Base-by-base conservation (phyloP, 2,113 vertebrate genomes). In the Phrynosoma platyrhinos region DNA sequence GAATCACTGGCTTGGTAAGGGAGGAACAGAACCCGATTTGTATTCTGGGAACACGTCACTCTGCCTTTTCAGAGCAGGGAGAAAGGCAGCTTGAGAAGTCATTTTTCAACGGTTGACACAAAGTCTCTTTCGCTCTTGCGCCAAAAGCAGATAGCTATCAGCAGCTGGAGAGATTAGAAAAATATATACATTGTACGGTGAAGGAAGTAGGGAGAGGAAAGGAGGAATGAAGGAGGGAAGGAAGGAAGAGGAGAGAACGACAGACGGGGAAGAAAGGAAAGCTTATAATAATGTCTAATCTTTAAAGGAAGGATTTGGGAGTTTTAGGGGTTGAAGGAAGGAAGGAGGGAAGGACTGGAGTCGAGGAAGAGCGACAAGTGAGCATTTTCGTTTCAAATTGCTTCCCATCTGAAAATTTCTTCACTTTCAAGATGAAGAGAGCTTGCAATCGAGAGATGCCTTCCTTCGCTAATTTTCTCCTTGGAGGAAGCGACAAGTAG, bases 101-200 rank as follows among this genome's bases (percentile, higher is more conserved):
- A 95, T 96, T 96, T 96, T 94, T 96, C 96, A 96, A 81, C 81
- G 74, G 93, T 96, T 96, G 95, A 96, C 95, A 95, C 94, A 91
- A 94, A 93, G 95, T 95, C 94, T 95, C 95, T 94, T 95, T 95
- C 87, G 83, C 92, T 94, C 91, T 94, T 92, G 92, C 27, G 53
- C 25, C 10, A 62, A 93, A 91, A 91, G 92, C 92, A 94, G 96
- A 96, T 96, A 96, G 93, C 93, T 91, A 95, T 96, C 95, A 95
- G 94, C 93, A 93, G 95, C 91, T 74, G 16, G 88, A 90, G 90
- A 82, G 91, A 94, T 95, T 93, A 95, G 95, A 92, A 93, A 94
- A 95, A 94, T 89, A 94, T 93, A 92, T 88, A 93, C 94, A 88
- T 27, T 92, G 91, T 92, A 66, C 77, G 75, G 53, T 92, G 90